Percentiles rank a stretch among this genome's conserved stretches.
Evolutionary conservation across 1,140 invertebrate genomes (phyloP).

Genomic region (Augochlora pura): DNA sequence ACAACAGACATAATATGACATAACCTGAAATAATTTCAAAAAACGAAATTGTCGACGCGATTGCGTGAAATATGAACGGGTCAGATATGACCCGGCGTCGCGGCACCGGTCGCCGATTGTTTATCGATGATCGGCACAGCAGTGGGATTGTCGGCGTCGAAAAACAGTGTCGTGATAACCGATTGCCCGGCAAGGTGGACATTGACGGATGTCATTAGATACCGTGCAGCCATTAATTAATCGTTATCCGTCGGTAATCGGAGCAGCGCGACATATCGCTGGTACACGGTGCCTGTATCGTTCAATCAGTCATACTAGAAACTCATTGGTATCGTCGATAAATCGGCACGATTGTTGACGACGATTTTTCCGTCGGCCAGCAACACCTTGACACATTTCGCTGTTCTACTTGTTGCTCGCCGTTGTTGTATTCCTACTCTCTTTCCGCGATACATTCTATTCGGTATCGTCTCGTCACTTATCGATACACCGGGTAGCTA

Average conservation of each 20-base stretch:
- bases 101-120: neutral
- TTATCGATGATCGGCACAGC: neutral
- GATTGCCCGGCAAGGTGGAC: constrained; percentile 4
- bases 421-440: no score
- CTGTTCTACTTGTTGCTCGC: neutral
- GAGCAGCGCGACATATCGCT: neutral
- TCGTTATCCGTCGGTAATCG: constrained; percentile 17
- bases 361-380: neutral
- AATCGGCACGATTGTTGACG: neutral
- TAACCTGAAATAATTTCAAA: no score
- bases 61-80: no score
- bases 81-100: no score
- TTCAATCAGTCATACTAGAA: neutral
- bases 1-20: no score
- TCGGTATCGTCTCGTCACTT: no score
- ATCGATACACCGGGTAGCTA: no score
- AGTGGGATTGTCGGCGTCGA: neutral
- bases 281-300: neutral
- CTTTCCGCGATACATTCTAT: no score
- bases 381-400: neutral
- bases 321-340: neutral
- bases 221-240: constrained; percentile 15
- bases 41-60: no score
- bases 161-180: constrained; percentile 4
- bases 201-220: constrained; percentile 9